These are phyloP conservation scores for Pangasius sanitwongsei DNA, from an alignment of 2,797 vertebrate genomes.

Conservation along the genomic window DNA sequence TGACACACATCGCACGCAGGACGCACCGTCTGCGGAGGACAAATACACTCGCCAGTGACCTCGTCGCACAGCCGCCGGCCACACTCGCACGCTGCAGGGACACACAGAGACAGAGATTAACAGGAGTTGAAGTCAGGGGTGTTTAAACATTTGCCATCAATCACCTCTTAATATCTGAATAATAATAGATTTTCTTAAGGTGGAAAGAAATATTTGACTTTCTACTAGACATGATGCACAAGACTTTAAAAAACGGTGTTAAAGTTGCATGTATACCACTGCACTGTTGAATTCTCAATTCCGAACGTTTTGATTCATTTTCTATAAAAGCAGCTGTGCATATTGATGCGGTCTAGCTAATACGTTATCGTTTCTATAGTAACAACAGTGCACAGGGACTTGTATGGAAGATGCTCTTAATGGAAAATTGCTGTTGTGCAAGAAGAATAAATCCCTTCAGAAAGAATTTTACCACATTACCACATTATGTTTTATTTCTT, in stretches of 20 bases:
- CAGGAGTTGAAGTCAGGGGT: not conserved
- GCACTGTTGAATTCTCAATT: not conserved
- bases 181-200: not conserved
- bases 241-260: not conserved
- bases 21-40: slow-evolving; percentile 84
- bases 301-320: not conserved
- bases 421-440: not conserved
- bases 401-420: not conserved
- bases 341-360: not conserved
- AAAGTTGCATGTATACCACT: too few species aligned
- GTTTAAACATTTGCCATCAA: not conserved
- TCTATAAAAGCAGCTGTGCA: not conserved
- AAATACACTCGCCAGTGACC: slow-evolving; percentile 84
- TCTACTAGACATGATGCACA: not conserved
- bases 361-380: not conserved
- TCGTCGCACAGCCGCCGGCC: slow-evolving; percentile 86
- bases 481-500: not conserved
- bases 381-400: not conserved
- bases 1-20: slow-evolving; percentile 85
- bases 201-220: too few species aligned
- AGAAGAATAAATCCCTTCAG: not conserved
- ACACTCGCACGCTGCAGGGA: slow-evolving; percentile 80
- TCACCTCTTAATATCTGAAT: not conserved
- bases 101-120: not conserved
- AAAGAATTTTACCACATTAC: too few species aligned